phyloP scores from a whole-genome alignment of 2,113 vertebrate genomes.

The human (Homo sapiens) region DNA sequence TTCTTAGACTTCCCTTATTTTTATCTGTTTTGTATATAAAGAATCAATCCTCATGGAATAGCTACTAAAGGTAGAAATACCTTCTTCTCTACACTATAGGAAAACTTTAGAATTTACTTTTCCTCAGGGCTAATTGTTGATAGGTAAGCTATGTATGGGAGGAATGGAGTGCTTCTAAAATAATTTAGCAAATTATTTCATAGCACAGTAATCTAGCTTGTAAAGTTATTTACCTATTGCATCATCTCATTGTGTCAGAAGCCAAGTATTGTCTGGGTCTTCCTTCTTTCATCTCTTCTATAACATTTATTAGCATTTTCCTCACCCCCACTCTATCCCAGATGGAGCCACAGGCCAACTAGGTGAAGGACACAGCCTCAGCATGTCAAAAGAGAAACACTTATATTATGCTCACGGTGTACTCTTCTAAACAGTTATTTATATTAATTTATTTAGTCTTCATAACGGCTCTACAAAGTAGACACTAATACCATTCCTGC shows the following conservation, averaged over 20 bases:
- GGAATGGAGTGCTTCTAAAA: not conserved
- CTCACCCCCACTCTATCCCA: not conserved
- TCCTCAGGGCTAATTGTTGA: not conserved
- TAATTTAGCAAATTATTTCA: not conserved
- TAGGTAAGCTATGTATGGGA: not conserved
- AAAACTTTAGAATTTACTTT: not conserved
- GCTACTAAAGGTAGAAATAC: not conserved
- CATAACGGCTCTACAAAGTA: not conserved
- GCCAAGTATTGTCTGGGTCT: not conserved
- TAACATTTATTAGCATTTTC: not conserved
- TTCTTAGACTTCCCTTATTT: not conserved
- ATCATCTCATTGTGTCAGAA: not conserved
- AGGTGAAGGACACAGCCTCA: not conserved
- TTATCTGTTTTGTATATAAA: not conserved
- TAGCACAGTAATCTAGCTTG: not conserved
- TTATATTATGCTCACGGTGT: not conserved
- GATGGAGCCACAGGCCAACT: not conserved
- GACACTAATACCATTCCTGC: not conserved
- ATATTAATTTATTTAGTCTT: not conserved
- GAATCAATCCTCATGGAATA: not conserved
- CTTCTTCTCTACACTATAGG: not conserved
- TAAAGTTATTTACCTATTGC: not conserved
- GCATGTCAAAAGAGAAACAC: not conserved
- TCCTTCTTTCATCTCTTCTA: not conserved
- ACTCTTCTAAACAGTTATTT: not conserved